Conservation (phyloP, 2,888 invertebrate genomes). For the Argyresthia albistria region DNA sequence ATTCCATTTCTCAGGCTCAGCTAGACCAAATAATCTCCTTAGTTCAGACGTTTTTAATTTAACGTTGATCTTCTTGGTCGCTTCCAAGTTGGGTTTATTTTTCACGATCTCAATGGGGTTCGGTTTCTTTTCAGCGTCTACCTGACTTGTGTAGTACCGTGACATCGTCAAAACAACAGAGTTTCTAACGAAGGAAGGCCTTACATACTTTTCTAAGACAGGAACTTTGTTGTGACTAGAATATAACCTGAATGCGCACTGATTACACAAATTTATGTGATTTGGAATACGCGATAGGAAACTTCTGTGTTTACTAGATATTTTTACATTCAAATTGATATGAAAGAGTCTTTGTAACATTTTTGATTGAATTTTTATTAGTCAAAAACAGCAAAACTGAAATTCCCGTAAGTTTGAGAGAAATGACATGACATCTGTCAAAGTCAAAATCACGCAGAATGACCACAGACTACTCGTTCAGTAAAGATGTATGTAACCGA, state of each 20-base stretch:
- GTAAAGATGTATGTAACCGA: too few relatives aligned
- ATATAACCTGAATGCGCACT: slow-evolving; percentile 51
- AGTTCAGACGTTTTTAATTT: slow-evolving; percentile 69
- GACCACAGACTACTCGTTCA: not conserved
- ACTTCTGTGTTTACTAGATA: slow-evolving; percentile 37
- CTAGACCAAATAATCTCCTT: slow-evolving; percentile 68
- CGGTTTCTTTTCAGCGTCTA: slow-evolving; percentile 46
- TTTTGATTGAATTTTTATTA: slow-evolving; percentile 25
- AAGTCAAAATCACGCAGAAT: not conserved
- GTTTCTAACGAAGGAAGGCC: slow-evolving; percentile 31
- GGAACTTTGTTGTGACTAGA: slow-evolving; percentile 37
- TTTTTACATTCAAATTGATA: slow-evolving; percentile 41
- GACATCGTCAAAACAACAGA: slow-evolving; percentile 33
- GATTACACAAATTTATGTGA: slow-evolving; percentile 38
- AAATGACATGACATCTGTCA: not conserved
- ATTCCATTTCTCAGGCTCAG: slow-evolving; percentile 77
- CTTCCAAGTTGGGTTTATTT: slow-evolving; percentile 29
- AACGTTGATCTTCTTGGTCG: slow-evolving; percentile 50
- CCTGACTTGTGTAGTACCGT: slow-evolving; percentile 47
- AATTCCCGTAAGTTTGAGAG: not conserved
- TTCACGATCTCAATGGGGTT: slow-evolving; percentile 30
- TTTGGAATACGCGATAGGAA: slow-evolving; percentile 30
- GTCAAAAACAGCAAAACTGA: not conserved
- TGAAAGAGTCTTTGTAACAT: slow-evolving; percentile 51
- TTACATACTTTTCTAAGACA: slow-evolving; percentile 42